Percentiles rank a stretch among this genome's conserved stretches.
phyloP scores from a whole-genome alignment of 2,888 invertebrate species.

The Xestia c-nigrum region DNA sequence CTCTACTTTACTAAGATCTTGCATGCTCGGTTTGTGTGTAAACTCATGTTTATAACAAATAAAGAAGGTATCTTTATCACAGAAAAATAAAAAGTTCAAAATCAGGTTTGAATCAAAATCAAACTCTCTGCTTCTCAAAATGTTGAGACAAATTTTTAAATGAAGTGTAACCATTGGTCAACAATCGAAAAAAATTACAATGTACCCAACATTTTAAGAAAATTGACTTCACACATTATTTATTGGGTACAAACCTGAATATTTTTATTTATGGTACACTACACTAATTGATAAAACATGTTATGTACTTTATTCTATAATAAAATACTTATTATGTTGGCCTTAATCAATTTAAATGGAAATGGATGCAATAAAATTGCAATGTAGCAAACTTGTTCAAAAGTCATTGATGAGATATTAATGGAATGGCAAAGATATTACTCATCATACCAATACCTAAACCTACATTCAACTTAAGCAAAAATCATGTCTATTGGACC shows the following conservation, averaged over 20 bases:
- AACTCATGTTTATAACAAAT: no score
- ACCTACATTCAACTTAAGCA: not conserved
- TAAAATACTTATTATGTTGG: no score
- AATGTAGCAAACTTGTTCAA: not conserved
- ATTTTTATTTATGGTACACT: not conserved
- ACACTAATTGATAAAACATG: not conserved
- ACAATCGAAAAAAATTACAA: not conserved
- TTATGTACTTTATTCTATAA: not conserved
- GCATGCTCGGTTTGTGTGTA: no score
- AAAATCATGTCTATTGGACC: conserved; percentile 2
- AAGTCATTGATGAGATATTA: conserved; percentile 13
- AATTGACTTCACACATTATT: not conserved
- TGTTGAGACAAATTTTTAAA: no score
- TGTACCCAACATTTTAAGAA: not conserved
- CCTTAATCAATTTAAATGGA: not conserved
- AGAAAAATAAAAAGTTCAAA: not conserved
- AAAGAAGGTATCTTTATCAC: no score
- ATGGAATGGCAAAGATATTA: conserved; percentile 22
- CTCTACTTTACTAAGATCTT: no score
- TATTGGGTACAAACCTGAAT: not conserved
- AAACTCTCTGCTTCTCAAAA: not conserved
- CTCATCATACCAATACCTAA: conserved; percentile 15
- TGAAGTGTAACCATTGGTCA: not conserved
- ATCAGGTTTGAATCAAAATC: not conserved
- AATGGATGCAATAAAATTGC: not conserved